A percentile compares a stretch with the other conserved stretches of the same genome.
These are phyloP conservation scores for Helicolenus hilgendorfi DNA, from an alignment of 2,797 vertebrate species.

Conservation along the genomic window DNA sequence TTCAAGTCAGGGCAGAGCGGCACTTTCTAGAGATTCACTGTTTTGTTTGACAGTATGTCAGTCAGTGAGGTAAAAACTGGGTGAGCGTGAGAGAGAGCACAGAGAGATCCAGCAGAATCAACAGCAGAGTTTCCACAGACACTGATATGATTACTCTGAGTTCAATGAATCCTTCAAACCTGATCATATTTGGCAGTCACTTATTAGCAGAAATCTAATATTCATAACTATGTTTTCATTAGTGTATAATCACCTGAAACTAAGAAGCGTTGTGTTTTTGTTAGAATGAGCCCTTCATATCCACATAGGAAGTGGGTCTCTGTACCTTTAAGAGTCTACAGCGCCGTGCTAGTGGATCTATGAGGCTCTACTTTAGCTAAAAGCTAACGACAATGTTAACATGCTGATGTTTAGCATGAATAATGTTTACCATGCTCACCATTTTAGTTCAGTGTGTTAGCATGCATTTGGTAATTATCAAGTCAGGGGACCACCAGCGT, in stretches of 20 bases:
- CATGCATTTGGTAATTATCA: neutral
- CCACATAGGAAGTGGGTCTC: too few species aligned
- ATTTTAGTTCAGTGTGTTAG: neutral
- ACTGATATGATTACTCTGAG: neutral
- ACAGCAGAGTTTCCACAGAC: neutral
- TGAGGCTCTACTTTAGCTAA: neutral
- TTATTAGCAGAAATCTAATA: too few species aligned
- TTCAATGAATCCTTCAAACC: neutral
- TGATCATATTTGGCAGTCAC: neutral
- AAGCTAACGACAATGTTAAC: neutral
- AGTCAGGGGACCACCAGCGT: neutral
- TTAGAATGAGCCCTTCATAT: too few species aligned
- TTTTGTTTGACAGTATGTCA: neutral
- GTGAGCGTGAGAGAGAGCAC: neutral
- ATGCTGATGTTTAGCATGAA: neutral
- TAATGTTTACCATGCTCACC: neutral
- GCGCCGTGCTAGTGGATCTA: neutral
- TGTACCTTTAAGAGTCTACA: neutral
- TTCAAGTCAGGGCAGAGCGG: neutral
- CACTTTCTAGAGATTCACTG: neutral
- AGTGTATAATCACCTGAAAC: too few species aligned
- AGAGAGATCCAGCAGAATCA: neutral
- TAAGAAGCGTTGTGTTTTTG: too few species aligned
- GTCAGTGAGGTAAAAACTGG: constrained; percentile 2
- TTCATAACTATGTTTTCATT: too few species aligned